phyloP scores from a whole-genome alignment of 2,888 invertebrate genomes.

The Amphipyra tragopoginis region DNA sequence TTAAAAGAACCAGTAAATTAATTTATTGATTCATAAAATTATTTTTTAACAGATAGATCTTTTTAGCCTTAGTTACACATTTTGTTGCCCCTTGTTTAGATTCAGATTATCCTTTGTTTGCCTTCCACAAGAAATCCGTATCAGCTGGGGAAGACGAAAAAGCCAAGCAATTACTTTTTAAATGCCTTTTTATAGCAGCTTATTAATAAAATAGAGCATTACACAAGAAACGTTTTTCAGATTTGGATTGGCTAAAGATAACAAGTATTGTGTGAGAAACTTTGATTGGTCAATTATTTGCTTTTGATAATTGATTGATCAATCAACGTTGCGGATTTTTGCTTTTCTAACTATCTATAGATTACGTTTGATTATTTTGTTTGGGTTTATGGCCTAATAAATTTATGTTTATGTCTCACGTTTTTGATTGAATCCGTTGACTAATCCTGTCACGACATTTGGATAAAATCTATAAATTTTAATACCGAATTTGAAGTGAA shows the following conservation, averaged over 20 bases:
- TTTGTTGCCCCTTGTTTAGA: too few relatives aligned
- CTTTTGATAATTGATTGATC: slow-evolving; percentile 40
- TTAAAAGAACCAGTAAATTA: too few relatives aligned
- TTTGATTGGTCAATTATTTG: slow-evolving; percentile 44
- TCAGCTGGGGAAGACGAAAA: neutral
- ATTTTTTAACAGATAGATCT: too few relatives aligned
- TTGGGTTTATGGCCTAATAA: slow-evolving; percentile 32
- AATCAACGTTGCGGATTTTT: slow-evolving; percentile 31
- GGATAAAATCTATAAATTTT: slow-evolving; percentile 1
- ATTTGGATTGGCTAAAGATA: slow-evolving; percentile 23
- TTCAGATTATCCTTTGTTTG: too few relatives aligned
- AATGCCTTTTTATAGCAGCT: too few relatives aligned
- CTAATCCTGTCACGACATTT: slow-evolving; percentile 14
- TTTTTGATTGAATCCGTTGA: slow-evolving; percentile 7
- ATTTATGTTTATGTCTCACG: slow-evolving; percentile 26
- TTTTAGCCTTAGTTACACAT: too few relatives aligned
- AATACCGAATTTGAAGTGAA: neutral
- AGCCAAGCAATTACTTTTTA: too few relatives aligned
- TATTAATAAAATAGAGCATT: slow-evolving; percentile 18
- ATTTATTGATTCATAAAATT: too few relatives aligned
- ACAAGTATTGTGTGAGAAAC: slow-evolving; percentile 13
- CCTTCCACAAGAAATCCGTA: too few relatives aligned
- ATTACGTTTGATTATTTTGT: slow-evolving; percentile 29
- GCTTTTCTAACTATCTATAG: slow-evolving; percentile 28
- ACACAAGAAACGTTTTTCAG: slow-evolving; percentile 27